Evolutionary conservation across 1,140 invertebrate species (phyloP), one percentile per base, ranked within the genome.

Genomic region (Nautilus pompilius): DNA sequence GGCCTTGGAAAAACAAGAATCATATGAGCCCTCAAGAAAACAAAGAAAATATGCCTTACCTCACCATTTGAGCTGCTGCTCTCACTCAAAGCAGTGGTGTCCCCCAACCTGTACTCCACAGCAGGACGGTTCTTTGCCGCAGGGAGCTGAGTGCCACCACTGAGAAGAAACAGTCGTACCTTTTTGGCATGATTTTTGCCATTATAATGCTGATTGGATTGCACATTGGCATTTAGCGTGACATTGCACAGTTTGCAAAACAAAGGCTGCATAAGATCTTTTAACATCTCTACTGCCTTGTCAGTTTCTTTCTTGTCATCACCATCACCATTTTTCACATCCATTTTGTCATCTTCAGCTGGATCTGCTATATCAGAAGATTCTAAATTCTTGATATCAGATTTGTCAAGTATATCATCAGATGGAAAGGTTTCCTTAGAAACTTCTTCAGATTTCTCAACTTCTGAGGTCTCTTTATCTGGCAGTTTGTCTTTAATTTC

Each of bases 101-200:
- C 49, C 22, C 49, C 49, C 15, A 28, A 28, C 20, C 29, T 53
- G 17, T 53, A 53, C n/a, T 53, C 49, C n/a, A 53, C 49, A 17
- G 49, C 49, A 22, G 49, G 49, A 5, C 49, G 49, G 22, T 53
- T 20, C 22, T 53, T 53, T 2, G 49, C 29, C 15, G 49, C 49
- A 20, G 49, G 49, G 24, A 53, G 2, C 24, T 53, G 49, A 53
- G 49, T 53, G 24, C 49, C 49, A 6, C 49, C 49, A 53, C 49
- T 53, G 6, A 53, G 65, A 29, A 71, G 48, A 46, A 66, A 74
- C 20, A 66, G 66, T 20, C 66, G 48, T 1, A 75, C 65, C 51
- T 74, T 74, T 46, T 74, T 72, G 4, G 69, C 68, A 56, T 76
- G 74, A 45, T 69, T 73, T 66, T 76, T 76, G 1, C 74, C 74